Conservation (phyloP, 2,888 invertebrate genomes). For the Caenorhabditis sp. region DNA sequence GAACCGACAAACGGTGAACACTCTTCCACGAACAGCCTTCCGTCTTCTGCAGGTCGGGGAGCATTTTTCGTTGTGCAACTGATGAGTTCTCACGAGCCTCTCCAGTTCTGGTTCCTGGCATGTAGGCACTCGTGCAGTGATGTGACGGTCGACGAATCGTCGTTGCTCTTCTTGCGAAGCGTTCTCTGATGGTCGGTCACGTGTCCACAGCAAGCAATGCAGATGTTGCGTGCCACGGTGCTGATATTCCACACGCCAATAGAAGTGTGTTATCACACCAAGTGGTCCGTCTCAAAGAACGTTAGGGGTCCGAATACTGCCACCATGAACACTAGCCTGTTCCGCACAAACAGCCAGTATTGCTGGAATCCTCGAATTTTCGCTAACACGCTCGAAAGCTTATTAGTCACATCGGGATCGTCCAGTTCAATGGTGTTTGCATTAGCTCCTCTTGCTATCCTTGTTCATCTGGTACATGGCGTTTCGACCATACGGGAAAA, state of each 20-base stretch:
- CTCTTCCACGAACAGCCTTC: background rate
- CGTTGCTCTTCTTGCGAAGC: background rate
- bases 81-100: background rate
- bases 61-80: background rate
- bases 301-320: background rate
- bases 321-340: background rate
- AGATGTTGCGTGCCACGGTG: constrained; percentile 44
- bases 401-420: background rate
- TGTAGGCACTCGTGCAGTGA: background rate
- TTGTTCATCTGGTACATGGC: too few relatives aligned
- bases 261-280: constrained; percentile 4
- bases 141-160: background rate
- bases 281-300: background rate
- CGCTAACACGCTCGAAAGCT: background rate
- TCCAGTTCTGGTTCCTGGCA: background rate
- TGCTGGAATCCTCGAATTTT: background rate
- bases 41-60: background rate
- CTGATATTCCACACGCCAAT: constrained; percentile 50
- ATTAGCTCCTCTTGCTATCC: background rate
- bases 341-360: constrained; percentile 2
- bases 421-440: background rate
- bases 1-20: background rate
- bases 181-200: background rate
- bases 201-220: constrained; percentile 49
- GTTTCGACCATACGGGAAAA: constrained; percentile 6